These are phyloP conservation scores for Morone saxatilis DNA, from an alignment of 2,113 vertebrate species.

Conservation along the genomic window DNA sequence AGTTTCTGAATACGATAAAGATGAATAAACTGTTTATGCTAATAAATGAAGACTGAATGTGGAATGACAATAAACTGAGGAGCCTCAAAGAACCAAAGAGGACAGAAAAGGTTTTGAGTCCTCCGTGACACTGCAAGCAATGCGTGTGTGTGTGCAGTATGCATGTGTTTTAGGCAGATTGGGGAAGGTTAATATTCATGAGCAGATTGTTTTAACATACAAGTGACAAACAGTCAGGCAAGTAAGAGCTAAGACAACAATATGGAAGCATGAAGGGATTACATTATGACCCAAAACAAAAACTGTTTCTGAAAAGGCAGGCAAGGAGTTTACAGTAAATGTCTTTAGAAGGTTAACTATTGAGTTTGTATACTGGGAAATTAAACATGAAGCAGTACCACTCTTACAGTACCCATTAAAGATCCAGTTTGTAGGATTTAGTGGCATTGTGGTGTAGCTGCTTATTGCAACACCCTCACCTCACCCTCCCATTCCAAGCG, in stretches of 20 bases:
- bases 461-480: too few species aligned
- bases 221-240: slow-evolving; percentile 50
- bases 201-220: slow-evolving; percentile 53
- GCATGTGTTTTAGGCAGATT: slow-evolving; percentile 52
- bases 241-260: slow-evolving; percentile 42
- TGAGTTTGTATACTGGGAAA: slow-evolving; percentile 6
- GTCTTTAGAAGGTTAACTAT: slow-evolving; percentile 20
- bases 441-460: too few species aligned
- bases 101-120: slow-evolving; percentile 12
- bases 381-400: neutral
- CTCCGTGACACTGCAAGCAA: slow-evolving; percentile 34
- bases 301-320: slow-evolving; percentile 20
- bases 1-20: neutral
- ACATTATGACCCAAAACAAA: slow-evolving; percentile 42
- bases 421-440: too few species aligned
- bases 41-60: neutral
- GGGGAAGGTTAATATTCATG: slow-evolving; percentile 68
- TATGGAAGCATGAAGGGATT: slow-evolving; percentile 50
- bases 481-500: too few species aligned
- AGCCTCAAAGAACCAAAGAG: slow-evolving; percentile 19
- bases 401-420: neutral
- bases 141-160: neutral
- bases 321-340: neutral
- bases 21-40: neutral
- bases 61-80: neutral